These are phyloP conservation scores for Diceros bicornis DNA, from an alignment of 2,797 vertebrate species.

Conservation along the genomic window DNA sequence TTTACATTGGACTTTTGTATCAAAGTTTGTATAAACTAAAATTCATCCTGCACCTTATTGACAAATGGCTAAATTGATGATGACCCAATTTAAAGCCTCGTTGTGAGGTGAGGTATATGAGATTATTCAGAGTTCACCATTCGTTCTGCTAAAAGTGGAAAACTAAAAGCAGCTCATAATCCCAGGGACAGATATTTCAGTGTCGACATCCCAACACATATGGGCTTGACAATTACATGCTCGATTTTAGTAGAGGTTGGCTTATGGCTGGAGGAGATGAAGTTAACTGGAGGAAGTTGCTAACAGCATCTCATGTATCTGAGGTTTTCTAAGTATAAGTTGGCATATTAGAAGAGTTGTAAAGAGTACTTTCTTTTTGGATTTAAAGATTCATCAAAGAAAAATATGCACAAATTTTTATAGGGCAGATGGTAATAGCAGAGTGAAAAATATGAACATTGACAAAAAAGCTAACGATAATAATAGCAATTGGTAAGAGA, in stretches of 20 bases:
- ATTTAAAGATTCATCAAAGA: constrained; percentile 50
- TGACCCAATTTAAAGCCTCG: constrained; percentile 11
- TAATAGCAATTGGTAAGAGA: not conserved
- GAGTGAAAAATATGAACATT: not conserved
- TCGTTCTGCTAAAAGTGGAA: constrained; percentile 74
- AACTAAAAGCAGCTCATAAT: constrained; percentile 74
- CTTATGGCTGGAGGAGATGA: not conserved
- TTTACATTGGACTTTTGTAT: not conserved
- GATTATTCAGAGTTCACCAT: constrained; percentile 72
- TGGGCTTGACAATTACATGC: not conserved
- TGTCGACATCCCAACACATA: not conserved
- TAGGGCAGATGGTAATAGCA: not conserved
- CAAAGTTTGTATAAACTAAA: not conserved
- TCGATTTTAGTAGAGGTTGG: constrained; percentile 71
- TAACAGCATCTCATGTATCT: not conserved
- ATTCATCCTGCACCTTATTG: not conserved
- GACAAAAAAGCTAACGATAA: not conserved
- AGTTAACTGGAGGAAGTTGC: constrained; percentile 34
- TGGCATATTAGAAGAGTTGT: not conserved
- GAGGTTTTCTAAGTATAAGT: constrained; percentile 5
- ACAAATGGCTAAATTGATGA: not conserved
- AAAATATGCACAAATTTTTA: not conserved
- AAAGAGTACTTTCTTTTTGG: not conserved
- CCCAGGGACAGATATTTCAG: constrained; percentile 49
- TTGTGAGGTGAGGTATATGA: constrained; percentile 61